Evolutionary conservation across 2,113 vertebrate genomes (phyloP), one percentile per base, ranked within the genome.

Genomic region (Grammomys dolichurus): DNA sequence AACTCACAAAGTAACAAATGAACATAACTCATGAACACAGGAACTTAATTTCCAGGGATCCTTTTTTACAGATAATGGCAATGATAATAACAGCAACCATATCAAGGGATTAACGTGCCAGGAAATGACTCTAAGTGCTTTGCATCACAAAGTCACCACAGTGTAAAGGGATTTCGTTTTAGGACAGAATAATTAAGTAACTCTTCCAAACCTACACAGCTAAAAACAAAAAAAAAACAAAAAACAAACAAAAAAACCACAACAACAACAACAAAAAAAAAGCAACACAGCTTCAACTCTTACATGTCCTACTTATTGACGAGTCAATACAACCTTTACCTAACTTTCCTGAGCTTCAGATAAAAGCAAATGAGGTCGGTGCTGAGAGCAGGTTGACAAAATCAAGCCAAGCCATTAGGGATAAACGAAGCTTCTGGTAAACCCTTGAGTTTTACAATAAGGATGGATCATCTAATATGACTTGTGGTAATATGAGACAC

Each of bases 1-100:
- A 75, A 5, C 22, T 88, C 76, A 67, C 16, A 28, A 96, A 85
- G 65, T 87, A 77, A 96, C 88, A 96, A 86, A 67, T 72, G 94
- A 88, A 95, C 13, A 82, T 14, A 67, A 19, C n/a, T 40, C 76
- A 40, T 46, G 54, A 95, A 60, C 17, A 56, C 48, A 89, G 19
- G 56, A 70, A 90, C 28, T 67, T 82, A 22, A 78, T 40, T 78
- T 87, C 63, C 36, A 95, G n/a, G 48, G 76, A 60, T 94, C 80
- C 51, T 82, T 46, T 58, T 58, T 58, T 54, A 90, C 77, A 92
- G 33, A 7, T 77, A 65, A 82, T 19, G 46, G 72, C 20, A 72
- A 69, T 82, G 43, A 70, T 33, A 89, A 75, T 9, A 31, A 90
- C 0, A 40, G 40, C 63, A 91, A 96, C 87, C 3, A 24, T 16